phyloP scores from a whole-genome alignment of 2,888 invertebrate species.

The Rutpela maculata region DNA sequence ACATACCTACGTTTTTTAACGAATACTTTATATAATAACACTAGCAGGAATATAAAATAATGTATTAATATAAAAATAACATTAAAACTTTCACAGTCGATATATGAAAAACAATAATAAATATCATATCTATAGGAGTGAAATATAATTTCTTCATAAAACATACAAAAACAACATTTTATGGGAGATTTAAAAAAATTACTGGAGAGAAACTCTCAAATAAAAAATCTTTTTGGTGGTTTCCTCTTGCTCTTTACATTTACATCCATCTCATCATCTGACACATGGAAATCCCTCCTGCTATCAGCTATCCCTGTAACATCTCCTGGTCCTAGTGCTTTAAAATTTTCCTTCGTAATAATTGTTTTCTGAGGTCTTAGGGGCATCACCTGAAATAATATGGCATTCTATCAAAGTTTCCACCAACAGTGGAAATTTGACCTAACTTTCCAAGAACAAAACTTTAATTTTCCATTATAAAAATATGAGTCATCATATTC shows the following conservation, averaged over 20 bases:
- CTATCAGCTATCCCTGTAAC: slow-evolving; percentile 48
- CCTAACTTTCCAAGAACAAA: too few relatives aligned
- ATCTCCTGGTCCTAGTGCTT: slow-evolving; percentile 38
- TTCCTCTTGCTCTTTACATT: slow-evolving; percentile 31
- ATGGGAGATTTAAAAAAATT: not conserved
- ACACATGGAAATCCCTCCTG: slow-evolving; percentile 38
- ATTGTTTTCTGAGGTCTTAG: slow-evolving; percentile 58
- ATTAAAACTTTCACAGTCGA: not conserved
- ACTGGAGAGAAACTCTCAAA: slow-evolving; percentile 22
- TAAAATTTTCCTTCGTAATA: slow-evolving; percentile 53
- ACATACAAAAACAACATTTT: slow-evolving; percentile 15
- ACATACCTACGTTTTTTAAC: slow-evolving; percentile 8
- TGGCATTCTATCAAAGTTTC: too few relatives aligned
- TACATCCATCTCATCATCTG: slow-evolving; percentile 47
- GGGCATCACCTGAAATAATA: slow-evolving; percentile 58
- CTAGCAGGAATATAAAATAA: slow-evolving; percentile 20
- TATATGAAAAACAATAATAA: slow-evolving; percentile 17
- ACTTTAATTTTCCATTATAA: too few relatives aligned
- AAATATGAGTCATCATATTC: too few relatives aligned
- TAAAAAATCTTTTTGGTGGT: slow-evolving; percentile 37
- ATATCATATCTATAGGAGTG: slow-evolving; percentile 5
- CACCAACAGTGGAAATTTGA: too few relatives aligned
- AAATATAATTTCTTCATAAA: not conserved
- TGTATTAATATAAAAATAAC: slow-evolving; percentile 6
- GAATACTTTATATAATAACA: slow-evolving; percentile 20